Percentiles rank a stretch among this genome's conserved stretches.
These are phyloP conservation scores for Myripristis murdjan DNA, from an alignment of 2,797 vertebrate species.

Conservation along the genomic window DNA sequence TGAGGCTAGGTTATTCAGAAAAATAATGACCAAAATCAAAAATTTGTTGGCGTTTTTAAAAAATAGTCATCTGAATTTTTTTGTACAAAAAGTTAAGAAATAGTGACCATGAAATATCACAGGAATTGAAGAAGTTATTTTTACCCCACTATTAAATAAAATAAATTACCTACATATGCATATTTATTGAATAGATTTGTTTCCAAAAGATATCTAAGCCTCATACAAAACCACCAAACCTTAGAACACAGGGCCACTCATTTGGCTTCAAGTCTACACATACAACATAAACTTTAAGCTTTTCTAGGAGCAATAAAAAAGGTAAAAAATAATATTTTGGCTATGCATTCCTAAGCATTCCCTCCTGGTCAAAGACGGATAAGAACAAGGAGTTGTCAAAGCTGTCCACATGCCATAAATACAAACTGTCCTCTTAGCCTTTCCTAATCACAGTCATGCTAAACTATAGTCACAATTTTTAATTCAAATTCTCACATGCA, in stretches of 20 bases:
- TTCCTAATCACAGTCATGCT: conserved; percentile 31
- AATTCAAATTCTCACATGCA: conserved; percentile 46
- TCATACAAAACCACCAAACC: conserved; percentile 29
- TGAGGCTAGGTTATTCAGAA: conserved; percentile 37
- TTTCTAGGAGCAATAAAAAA: conserved; percentile 40
- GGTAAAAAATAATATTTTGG: conserved; percentile 4
- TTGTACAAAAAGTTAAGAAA: conserved; percentile 63
- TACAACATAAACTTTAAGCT: conserved; percentile 19
- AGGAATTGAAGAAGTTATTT: conserved; percentile 30
- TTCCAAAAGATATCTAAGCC: conserved; percentile 19
- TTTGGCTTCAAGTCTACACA: conserved; percentile 58
- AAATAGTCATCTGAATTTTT: conserved; percentile 47
- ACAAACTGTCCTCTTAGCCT: conserved; percentile 22
- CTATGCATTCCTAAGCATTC: conserved; percentile 15
- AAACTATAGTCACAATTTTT: conserved; percentile 24
- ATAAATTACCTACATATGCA: conserved; percentile 69
- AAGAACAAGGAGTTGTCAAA: conserved; percentile 33
- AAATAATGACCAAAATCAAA: conserved; percentile 50
- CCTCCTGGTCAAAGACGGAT: conserved; percentile 24
- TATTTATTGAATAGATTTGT: conserved; percentile 26
- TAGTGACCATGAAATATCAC: conserved; percentile 46
- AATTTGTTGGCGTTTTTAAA: conserved; percentile 55
- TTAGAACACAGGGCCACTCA: conserved; percentile 35
- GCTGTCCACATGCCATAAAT: conserved; percentile 34
- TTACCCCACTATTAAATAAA: conserved; percentile 65